phyloP scores from a whole-genome alignment of 1,140 invertebrate genomes.

The Drosophila pruinosa region DNA sequence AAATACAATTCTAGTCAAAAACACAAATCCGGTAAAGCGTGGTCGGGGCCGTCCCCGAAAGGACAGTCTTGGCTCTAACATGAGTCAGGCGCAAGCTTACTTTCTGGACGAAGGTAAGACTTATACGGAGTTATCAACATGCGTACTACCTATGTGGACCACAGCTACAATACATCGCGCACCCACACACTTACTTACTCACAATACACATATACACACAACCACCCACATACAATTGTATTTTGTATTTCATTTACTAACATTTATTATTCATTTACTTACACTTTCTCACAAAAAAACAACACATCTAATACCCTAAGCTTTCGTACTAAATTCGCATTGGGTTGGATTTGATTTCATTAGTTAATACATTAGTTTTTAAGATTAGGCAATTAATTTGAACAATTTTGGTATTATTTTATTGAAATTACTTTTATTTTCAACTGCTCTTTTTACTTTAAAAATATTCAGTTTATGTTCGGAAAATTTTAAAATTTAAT shows the following conservation, averaged over 20 bases:
- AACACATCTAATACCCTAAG: slow-evolving; percentile 5
- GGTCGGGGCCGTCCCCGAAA: slow-evolving; percentile 85
- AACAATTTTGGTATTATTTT: neutral
- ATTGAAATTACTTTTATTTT: neutral
- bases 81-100: slow-evolving; percentile 83
- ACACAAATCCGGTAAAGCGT: slow-evolving; percentile 83
- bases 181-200: slow-evolving; percentile 1
- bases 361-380: neutral
- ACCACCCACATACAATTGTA: neutral
- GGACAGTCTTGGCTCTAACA: slow-evolving; percentile 83
- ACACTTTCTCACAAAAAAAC: neutral
- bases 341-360: slow-evolving; percentile 27
- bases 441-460: neutral
- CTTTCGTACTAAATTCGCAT: slow-evolving; percentile 41
- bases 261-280: neutral
- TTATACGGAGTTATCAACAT: slow-evolving; percentile 36
- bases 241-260: neutral
- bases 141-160: slow-evolving; percentile 21
- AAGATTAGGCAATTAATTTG: neutral
- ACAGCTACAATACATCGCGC: slow-evolving; percentile 29
- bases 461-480: neutral
- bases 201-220: neutral
- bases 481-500: slow-evolving; percentile 1
- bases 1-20: slow-evolving; percentile 76
- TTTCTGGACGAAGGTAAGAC: slow-evolving; percentile 86